A percentile compares a stretch with the other conserved stretches of the same genome.
Evolutionary conservation across 2,797 vertebrate genomes (phyloP).

Genomic region (Gymnoscopelus microlampas): DNA sequence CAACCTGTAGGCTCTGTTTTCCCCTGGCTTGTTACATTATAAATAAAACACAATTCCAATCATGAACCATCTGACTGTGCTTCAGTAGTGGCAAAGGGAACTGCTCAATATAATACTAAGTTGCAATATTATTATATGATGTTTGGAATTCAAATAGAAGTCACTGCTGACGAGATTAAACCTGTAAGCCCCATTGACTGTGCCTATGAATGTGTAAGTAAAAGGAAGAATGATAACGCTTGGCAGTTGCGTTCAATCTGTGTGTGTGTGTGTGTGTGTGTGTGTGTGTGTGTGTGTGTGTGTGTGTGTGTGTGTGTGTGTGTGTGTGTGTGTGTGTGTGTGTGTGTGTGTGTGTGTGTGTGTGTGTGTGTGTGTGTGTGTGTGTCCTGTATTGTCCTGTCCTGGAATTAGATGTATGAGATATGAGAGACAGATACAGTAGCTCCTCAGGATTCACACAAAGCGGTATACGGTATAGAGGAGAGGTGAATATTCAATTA

Average conservation of each 20-base stretch:
- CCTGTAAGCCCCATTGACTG: background rate
- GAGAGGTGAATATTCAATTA: conserved; percentile 49
- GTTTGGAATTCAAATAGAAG: background rate
- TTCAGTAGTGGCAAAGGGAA: no score
- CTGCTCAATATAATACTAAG: background rate
- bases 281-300: no score
- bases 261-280: background rate
- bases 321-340: background rate
- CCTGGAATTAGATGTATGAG: conserved; percentile 26
- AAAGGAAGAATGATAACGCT: no score
- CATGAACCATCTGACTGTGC: no score
- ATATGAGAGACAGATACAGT: conserved; percentile 15
- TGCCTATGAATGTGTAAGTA: no score
- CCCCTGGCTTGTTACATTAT: no score
- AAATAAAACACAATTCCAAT: no score
- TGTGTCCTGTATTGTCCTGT: background rate
- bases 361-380: background rate
- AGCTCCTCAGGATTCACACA: conserved; percentile 36
- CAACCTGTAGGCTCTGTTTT: no score
- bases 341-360: background rate
- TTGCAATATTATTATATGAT: background rate
- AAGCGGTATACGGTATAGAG: conserved; percentile 3
- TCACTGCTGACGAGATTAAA: background rate
- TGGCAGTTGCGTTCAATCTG: background rate
- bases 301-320: no score